phyloP scores from a whole-genome alignment of 2,888 invertebrate genomes.

The Lepidocyrtinus sp. region DNA sequence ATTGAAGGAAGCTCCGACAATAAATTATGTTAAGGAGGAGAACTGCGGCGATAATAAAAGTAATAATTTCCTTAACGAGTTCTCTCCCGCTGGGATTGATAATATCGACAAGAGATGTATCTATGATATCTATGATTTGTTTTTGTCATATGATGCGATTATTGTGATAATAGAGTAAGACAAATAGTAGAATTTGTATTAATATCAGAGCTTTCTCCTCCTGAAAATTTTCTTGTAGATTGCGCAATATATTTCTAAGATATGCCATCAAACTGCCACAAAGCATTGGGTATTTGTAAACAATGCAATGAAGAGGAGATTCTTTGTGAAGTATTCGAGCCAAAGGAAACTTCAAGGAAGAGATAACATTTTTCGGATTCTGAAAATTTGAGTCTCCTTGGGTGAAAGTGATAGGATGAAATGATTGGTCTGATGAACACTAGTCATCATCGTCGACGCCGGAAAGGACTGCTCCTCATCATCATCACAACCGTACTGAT shows the following conservation, averaged over 20 bases:
- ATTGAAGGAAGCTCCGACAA: not conserved
- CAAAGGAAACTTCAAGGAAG: no score
- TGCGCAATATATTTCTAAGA: not conserved
- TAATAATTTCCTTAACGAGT: not conserved
- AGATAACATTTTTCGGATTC: no score
- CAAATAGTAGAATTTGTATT: not conserved
- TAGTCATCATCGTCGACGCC: no score
- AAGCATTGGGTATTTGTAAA: no score
- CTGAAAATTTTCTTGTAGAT: not conserved
- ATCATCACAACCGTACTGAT: no score
- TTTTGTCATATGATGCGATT: not conserved
- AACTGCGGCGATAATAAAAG: not conserved
- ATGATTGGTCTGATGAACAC: no score
- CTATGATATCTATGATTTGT: not conserved
- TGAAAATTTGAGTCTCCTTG: no score
- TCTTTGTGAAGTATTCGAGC: no score
- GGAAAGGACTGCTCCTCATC: no score
- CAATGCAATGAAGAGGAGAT: no score
- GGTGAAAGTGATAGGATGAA: no score
- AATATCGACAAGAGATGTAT: not conserved
- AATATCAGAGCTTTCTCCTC: slow-evolving; percentile 8
- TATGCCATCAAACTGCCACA: not conserved
- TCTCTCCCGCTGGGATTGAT: no score
- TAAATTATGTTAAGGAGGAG: not conserved
- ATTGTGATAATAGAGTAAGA: slow-evolving; percentile 1